A percentile compares a stretch with the other conserved stretches of the same genome.
phyloP scores from a whole-genome alignment of 2,113 vertebrate genomes.

The Xyrauchen texanus region DNA sequence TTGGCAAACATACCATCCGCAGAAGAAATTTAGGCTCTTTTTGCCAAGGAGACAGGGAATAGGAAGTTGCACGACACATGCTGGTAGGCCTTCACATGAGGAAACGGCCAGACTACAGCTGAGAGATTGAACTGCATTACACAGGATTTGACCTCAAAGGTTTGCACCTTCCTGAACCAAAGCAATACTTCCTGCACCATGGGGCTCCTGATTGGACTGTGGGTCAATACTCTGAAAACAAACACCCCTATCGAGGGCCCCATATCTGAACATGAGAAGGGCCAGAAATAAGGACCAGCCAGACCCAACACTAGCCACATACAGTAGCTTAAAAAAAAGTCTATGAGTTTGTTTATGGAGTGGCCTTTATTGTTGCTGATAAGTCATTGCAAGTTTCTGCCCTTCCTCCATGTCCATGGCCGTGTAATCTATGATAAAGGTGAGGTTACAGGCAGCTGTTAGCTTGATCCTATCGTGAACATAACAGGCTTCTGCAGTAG shows the following conservation, averaged over 20 bases:
- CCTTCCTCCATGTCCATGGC: not conserved
- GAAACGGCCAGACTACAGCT: not conserved
- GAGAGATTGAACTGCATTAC: not conserved
- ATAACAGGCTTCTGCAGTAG: slow-evolving; percentile 45
- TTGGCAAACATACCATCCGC: too few species aligned
- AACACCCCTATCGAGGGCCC: not conserved
- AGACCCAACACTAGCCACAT: not conserved
- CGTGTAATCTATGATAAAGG: slow-evolving; percentile 19
- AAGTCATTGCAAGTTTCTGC: not conserved
- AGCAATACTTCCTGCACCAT: not conserved
- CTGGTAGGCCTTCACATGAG: not conserved
- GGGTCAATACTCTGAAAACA: not conserved
- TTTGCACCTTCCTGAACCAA: not conserved
- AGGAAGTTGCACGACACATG: not conserved
- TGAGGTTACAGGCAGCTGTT: not conserved
- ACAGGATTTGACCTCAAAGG: not conserved
- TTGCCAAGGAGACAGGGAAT: not conserved
- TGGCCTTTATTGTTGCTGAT: not conserved
- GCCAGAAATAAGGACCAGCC: not conserved
- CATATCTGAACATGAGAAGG: not conserved
- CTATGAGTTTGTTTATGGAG: not conserved
- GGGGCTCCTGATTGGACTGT: too few species aligned
- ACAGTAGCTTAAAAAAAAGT: not conserved
- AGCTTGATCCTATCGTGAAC: not conserved
- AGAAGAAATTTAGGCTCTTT: not conserved